A percentile compares a stretch with the other conserved stretches of the same genome.
Evolutionary conservation across 2,797 vertebrate species (phyloP).

Genomic region (Xiphorhynchus erythropygius): DNA sequence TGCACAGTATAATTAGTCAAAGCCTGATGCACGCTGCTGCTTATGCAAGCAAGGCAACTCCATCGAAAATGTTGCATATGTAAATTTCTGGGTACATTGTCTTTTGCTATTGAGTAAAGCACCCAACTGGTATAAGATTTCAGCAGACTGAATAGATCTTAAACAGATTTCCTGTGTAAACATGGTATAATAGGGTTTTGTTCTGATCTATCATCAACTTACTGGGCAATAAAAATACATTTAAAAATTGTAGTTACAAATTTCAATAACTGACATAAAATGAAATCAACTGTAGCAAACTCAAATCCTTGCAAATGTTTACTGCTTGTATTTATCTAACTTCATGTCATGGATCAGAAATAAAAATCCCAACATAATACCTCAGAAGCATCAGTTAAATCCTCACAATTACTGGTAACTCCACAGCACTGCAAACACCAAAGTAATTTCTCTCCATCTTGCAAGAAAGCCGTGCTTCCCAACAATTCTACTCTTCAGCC

Average conservation of each 20-base stretch:
- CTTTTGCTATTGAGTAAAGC: background rate
- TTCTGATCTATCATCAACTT: background rate
- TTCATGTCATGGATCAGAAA: background rate
- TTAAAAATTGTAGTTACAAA: background rate
- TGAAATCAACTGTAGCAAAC: background rate
- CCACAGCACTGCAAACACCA: fast-evolving
- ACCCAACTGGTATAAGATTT: background rate
- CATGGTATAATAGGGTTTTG: background rate
- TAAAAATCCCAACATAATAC: background rate
- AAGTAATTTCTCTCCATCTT: background rate
- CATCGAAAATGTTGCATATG: background rate
- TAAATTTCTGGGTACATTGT: background rate
- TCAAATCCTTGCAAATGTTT: background rate
- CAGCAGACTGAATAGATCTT: background rate
- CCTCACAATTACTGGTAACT: background rate
- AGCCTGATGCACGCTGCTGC: background rate
- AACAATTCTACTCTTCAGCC: background rate
- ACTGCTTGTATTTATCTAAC: background rate
- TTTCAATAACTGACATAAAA: background rate
- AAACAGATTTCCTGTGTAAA: background rate
- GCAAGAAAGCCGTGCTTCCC: background rate
- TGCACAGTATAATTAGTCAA: background rate
- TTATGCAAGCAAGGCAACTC: background rate
- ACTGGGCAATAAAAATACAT: background rate
- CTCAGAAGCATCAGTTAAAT: background rate